These are phyloP conservation scores for Caenorhabditis zanzibari DNA, from an alignment of 2,888 invertebrate genomes.

Conservation along the genomic window DNA sequence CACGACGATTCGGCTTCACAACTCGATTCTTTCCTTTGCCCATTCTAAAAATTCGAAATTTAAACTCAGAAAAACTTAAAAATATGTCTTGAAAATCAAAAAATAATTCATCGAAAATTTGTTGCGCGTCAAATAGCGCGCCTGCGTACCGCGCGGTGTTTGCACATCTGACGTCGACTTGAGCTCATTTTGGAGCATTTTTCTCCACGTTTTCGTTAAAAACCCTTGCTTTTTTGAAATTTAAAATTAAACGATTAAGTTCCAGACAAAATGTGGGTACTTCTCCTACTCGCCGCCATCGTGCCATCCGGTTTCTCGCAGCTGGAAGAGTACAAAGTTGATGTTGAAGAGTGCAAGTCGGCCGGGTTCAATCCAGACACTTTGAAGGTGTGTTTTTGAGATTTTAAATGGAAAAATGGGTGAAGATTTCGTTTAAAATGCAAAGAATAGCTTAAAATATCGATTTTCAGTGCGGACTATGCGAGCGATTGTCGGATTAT, in stretches of 20 bases:
- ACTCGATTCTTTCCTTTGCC: constrained; percentile 65
- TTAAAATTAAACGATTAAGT: neutral
- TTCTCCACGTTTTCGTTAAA: constrained; percentile 27
- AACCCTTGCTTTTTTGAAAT: neutral
- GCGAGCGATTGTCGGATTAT: constrained; percentile 74
- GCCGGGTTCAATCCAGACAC: constrained; percentile 77
- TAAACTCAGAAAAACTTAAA: neutral
- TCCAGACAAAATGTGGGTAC: constrained; percentile 45
- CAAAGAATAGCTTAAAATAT: neutral
- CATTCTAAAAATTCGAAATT: no score
- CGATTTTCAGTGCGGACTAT: constrained; percentile 69
- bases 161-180: constrained; percentile 55
- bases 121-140: constrained; percentile 29
- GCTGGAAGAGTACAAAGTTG: constrained; percentile 68
- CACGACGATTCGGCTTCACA: constrained; percentile 47
- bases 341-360: constrained; percentile 75
- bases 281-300: constrained; percentile 17
- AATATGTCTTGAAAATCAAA: neutral
- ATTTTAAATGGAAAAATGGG: neutral
- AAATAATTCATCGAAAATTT: neutral
- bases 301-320: constrained; percentile 14
- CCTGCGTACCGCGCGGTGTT: constrained; percentile 25
- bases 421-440: neutral
- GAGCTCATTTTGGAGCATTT: constrained; percentile 39
- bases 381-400: constrained; percentile 69